These are phyloP conservation scores for Rattus rattus DNA, from an alignment of 2,113 vertebrate genomes.

Conservation along the genomic window DNA sequence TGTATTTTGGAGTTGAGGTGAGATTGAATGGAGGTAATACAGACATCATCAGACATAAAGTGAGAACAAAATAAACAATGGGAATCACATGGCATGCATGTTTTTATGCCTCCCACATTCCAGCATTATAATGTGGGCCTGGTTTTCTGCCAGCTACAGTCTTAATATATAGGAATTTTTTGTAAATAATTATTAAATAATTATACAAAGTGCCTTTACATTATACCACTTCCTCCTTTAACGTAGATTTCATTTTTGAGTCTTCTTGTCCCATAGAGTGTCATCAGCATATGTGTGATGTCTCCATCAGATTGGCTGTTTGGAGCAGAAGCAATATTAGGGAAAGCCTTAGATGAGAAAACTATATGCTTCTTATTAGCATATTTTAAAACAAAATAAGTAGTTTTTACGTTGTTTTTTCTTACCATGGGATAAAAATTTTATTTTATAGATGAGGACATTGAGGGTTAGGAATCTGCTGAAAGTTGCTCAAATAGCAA, in stretches of 20 bases:
- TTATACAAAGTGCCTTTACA: not conserved
- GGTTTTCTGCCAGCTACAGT: not conserved
- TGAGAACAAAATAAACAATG: slow-evolving; percentile 2
- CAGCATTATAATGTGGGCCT: not conserved
- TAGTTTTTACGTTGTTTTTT: slow-evolving; percentile 1
- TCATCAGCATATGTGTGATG: not conserved
- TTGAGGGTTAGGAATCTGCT: not conserved
- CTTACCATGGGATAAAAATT: not conserved
- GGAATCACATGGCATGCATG: not conserved
- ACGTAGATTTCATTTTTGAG: not conserved
- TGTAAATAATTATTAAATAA: not conserved
- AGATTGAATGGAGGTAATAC: not conserved
- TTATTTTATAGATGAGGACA: not conserved
- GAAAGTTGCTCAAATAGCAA: not conserved
- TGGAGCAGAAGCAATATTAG: not conserved
- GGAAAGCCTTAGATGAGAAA: not conserved
- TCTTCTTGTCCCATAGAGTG: not conserved
- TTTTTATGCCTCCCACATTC: not conserved
- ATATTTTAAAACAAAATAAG: not conserved
- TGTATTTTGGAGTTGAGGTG: not conserved
- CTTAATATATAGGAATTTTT: not conserved
- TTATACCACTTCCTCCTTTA: not conserved
- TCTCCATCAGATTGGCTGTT: not conserved
- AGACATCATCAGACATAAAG: not conserved
- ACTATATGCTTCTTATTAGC: not conserved